Evolutionary conservation across 2,797 vertebrate genomes (phyloP), one percentile per base, ranked within the genome.

Genomic region (Tarsius wallacei): DNA sequence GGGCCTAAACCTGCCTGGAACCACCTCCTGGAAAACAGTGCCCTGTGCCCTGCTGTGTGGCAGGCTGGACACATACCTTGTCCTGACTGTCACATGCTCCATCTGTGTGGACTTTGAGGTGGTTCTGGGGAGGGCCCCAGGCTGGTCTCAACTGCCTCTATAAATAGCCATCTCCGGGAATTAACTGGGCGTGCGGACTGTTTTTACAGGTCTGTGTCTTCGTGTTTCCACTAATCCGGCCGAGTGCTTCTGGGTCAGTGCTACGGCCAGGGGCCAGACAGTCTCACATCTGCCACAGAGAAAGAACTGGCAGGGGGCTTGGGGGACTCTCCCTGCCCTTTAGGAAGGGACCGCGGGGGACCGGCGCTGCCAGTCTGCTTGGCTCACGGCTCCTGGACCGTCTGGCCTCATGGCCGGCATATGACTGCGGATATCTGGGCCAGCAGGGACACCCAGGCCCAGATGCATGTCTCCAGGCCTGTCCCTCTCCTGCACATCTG

Each of bases 301-400:
- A 31, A 19, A 81, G n/a, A 14, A 7, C 15, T 21, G 0, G 16
- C 31, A 2, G 14, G 77, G 70, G 15, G 12, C 14, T 42, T 1
- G 22, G 47, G 59, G 7, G n/a, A 33, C 28, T 42, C 33, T 19
- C 55, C 57, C 66, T 31, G 33, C 17, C 17, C 0, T 28, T 82
- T 33, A 47, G 66, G 53, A 28, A 33, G 36, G 76, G 42, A 28
- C 0, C 2, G 11, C 0, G 13, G 31, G 31, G 77, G 0, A 42
- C 82, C 0, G 0, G 49, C 80, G 47, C 70, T 53, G 33, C 66
- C 19, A 11, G 91, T 28, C 55, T 0, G 0, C 15, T 11, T 21
- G 68, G 87, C 90, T 68, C 64, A 2, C 0, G 55, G 26, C 26
- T 57, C 16, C 49, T 53, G 77, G 31, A 5, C 74, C 4, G 14